A percentile compares a stretch with the other conserved stretches of the same genome.
Evolutionary conservation across 2,888 invertebrate species (phyloP).

Genomic region (Minunthozetes semirufus): DNA sequence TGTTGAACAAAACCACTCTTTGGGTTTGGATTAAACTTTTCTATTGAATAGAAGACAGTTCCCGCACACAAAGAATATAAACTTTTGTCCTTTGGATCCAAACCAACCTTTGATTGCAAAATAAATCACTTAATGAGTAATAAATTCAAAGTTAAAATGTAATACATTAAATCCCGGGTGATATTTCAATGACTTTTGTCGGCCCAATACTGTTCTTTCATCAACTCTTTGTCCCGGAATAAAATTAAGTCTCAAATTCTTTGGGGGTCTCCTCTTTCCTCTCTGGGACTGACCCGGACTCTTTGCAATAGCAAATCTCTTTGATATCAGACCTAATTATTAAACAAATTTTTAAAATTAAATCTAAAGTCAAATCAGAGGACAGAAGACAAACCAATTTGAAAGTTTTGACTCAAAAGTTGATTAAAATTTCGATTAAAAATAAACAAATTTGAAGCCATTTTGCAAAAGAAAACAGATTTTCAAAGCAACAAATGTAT

Average conservation of each 20-base stretch:
- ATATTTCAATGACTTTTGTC: conserved; percentile 34
- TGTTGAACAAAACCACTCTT: conserved; percentile 31
- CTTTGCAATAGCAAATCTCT: not conserved
- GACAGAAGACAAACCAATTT: no score
- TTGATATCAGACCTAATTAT: not conserved
- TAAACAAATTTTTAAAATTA: not conserved
- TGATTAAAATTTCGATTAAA: not conserved
- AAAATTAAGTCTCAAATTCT: not conserved
- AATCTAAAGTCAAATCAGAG: no score
- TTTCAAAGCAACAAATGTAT: no score
- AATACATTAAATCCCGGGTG: conserved; percentile 38
- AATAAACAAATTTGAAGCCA: not conserved
- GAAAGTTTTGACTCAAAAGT: not conserved
- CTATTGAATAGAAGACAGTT: conserved; percentile 35
- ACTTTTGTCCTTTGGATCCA: conserved; percentile 37
- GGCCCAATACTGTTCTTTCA: conserved; percentile 33
- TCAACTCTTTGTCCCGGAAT: conserved; percentile 32
- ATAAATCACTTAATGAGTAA: not conserved
- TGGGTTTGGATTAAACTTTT: conserved; percentile 34
- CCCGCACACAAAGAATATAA: conserved; percentile 36
- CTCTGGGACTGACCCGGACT: conserved; percentile 34
- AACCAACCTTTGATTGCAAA: conserved; percentile 27
- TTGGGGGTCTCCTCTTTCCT: not conserved
- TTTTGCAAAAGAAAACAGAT: not conserved
- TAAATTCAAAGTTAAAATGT: not conserved